Conservation (phyloP, 2,797 vertebrate species). For the Cynopterus sphinx region DNA sequence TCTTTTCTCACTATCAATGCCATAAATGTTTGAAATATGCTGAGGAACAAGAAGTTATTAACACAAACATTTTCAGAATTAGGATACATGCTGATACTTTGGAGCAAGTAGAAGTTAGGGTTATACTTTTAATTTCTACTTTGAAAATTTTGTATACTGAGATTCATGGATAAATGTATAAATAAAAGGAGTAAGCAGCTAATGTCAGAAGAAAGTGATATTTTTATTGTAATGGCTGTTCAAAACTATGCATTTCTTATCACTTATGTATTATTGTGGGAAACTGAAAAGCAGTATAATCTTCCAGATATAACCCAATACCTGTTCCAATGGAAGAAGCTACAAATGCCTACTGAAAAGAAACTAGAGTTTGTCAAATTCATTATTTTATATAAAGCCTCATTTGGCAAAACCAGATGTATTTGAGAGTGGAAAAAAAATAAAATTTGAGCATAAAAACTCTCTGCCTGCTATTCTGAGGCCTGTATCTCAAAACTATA, state of each 20-base stretch:
- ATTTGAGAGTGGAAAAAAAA: constrained; percentile 4
- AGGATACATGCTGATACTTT: neutral
- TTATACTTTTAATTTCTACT: constrained; percentile 18
- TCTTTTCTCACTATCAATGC: neutral
- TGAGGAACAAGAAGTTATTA: neutral
- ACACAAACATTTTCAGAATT: constrained; percentile 4
- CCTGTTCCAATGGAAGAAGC: constrained; percentile 50
- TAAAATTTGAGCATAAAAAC: neutral
- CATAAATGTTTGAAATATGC: neutral
- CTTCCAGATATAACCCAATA: constrained; percentile 53
- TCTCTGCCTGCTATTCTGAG: neutral
- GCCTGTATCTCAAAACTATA: neutral
- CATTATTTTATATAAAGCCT: constrained; percentile 63
- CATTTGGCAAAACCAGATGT: neutral
- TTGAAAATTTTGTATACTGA: neutral
- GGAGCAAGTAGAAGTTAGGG: neutral
- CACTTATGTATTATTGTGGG: constrained; percentile 65
- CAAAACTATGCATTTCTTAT: neutral
- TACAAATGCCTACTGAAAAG: constrained; percentile 63
- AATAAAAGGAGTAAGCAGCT: neutral
- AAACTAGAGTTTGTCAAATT: constrained; percentile 40
- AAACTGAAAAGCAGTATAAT: constrained; percentile 46
- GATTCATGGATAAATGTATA: neutral
- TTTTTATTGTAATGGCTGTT: neutral
- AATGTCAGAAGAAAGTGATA: neutral